Evolutionary conservation across 2,797 vertebrate species (phyloP), one percentile per base, ranked within the genome.

Genomic region (Caiman crocodilus): DNA sequence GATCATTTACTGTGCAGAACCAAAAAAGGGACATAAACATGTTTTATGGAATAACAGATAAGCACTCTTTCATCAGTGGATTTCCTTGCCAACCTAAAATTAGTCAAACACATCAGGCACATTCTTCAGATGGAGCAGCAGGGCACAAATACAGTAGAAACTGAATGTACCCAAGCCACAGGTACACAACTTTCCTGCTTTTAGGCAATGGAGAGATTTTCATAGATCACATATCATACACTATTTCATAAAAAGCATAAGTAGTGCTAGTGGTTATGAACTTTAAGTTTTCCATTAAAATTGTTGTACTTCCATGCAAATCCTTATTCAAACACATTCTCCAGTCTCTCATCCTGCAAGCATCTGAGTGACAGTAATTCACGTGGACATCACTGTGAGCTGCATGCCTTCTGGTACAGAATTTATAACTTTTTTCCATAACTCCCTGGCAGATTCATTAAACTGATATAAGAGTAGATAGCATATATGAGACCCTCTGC

Each of bases 391-490:
- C 67, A 42, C 11, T 42, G 67, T 42, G 69, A 73, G 14, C 5
- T 59, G 7, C 65, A 3, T 4, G 13, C 83, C 64, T 84, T 42
- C 17, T 25, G 57, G 26, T 59, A 79, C 32, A 73, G 32, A 65
- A 1, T 50, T 15, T 57, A 86, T 63, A 80, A 5, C n/a, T 67
- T 58, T 84, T 84, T 14, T 78, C 64, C 55, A 12, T 65, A 82
- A 71, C 17, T 50, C 50, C 50, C 14, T n/a, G 7, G 14, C 69
- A n/a, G 79, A 20, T 84, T 63, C 85, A 91, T 88, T 91, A 8
- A 0, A 0, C 79, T 76, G 81, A 14, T 75, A n/a, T 3, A 89
- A 8, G 23, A 57, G 6, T 50, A 50, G 7, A 6, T 23, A 73
- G 69, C 69, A 73, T 71, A 42, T 73, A 35, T 73, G 69, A 42